phyloP scores from a whole-genome alignment of 2,113 vertebrate species.

The Pseudopodoces humilis region DNA sequence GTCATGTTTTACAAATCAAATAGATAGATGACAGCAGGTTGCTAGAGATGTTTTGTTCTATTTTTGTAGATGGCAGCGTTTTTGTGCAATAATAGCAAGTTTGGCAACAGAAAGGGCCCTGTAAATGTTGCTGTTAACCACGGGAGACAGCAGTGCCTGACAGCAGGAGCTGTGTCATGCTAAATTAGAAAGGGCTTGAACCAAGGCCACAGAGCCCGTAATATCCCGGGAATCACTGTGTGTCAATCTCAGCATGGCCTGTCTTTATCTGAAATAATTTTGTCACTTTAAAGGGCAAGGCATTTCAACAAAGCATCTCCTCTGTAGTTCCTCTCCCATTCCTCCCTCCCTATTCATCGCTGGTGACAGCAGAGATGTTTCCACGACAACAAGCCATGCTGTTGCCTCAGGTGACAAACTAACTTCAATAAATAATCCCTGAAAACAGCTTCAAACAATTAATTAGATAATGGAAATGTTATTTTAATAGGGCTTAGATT shows the following conservation, averaged over 20 bases:
- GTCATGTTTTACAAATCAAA: not conserved
- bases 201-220: not conserved
- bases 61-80: not conserved
- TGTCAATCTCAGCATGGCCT: not conserved
- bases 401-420: conserved; percentile 56
- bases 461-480: conserved; percentile 50
- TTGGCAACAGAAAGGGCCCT: not conserved
- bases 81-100: not conserved
- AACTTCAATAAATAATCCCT: conserved; percentile 53
- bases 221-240: not conserved
- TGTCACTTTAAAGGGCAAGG: not conserved
- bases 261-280: conserved; percentile 1
- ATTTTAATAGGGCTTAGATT: conserved; percentile 29
- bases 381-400: conserved; percentile 50
- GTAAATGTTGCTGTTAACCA: not conserved
- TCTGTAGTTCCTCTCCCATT: not conserved
- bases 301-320: conserved; percentile 20
- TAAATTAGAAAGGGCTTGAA: not conserved
- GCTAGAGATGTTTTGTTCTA: not conserved
- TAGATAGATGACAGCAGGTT: not conserved
- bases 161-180: not conserved
- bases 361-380: conserved; percentile 47
- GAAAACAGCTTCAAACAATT: conserved; percentile 43
- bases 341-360: not conserved
- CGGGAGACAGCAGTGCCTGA: not conserved